Conservation (phyloP, 2,113 vertebrate species). For the Myrmophylax atrothorax region DNA sequence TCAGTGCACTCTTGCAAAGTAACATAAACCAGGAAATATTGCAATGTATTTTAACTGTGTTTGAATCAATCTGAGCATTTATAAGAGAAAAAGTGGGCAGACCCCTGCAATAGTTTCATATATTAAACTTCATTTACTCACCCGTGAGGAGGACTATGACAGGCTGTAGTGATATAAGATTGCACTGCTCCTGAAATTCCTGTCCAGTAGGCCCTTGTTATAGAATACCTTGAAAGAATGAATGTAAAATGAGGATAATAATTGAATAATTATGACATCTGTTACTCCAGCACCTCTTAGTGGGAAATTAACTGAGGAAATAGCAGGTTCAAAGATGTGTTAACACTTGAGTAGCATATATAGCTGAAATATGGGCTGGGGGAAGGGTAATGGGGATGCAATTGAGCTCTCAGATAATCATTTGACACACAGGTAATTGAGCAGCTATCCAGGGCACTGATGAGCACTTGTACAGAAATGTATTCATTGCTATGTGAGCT, state of each 20-base stretch:
- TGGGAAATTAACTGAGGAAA: slow-evolving; percentile 87
- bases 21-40: neutral
- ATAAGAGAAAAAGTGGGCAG: slow-evolving; percentile 14
- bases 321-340: slow-evolving; percentile 87
- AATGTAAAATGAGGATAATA: slow-evolving; percentile 86
- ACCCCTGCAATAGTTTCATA: slow-evolving; percentile 14
- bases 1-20: neutral
- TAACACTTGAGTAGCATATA: slow-evolving; percentile 85
- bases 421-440: slow-evolving; percentile 93
- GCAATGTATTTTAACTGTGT: neutral
- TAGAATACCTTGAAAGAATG: slow-evolving; percentile 66
- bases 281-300: slow-evolving; percentile 87
- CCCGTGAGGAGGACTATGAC: slow-evolving; percentile 37
- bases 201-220: slow-evolving; percentile 33
- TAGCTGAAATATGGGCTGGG: slow-evolving; percentile 92
- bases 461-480: slow-evolving; percentile 63
- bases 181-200: slow-evolving; percentile 83
- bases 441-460: slow-evolving; percentile 82
- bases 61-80: neutral
- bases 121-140: slow-evolving; percentile 61
- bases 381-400: slow-evolving; percentile 88
- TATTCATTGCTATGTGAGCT: neutral
- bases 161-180: slow-evolving; percentile 64
- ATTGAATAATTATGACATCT: slow-evolving; percentile 96
- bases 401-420: slow-evolving; percentile 91